These are phyloP conservation scores for Gorsachius goisagi DNA, from an alignment of 2,113 vertebrate species.

Conservation along the genomic window DNA sequence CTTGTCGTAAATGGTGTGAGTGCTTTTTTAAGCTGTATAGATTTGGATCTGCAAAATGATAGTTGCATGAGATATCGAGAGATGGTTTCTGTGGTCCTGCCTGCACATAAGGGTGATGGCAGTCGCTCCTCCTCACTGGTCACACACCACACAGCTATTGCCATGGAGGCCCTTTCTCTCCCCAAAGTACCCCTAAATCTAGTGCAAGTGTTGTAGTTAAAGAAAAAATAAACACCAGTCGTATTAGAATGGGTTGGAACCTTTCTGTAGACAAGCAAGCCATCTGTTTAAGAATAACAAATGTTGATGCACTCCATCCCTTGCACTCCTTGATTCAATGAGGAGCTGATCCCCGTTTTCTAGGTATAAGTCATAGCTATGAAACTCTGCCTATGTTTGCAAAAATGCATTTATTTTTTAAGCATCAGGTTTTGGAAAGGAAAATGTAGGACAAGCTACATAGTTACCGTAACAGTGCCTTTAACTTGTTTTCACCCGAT, in stretches of 20 bases:
- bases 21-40: not conserved
- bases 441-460: not conserved
- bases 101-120: fast-evolving
- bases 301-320: fast-evolving
- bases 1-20: fast-evolving
- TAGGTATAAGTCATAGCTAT: not conserved
- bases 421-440: not conserved
- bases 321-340: not conserved
- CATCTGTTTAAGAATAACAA: not conserved
- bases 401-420: constrained; percentile 4
- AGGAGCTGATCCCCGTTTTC: not conserved
- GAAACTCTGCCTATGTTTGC: not conserved
- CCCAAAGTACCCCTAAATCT: not conserved
- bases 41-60: not conserved
- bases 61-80: not conserved
- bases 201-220: not conserved
- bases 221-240: not conserved
- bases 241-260: not conserved
- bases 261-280: not conserved
- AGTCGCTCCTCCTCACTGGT: fast-evolving
- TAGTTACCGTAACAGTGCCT: not conserved
- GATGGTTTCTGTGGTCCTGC: not conserved
- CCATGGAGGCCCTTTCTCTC: not conserved
- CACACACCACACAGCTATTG: not conserved
- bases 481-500: not conserved